Evolutionary conservation across 2,113 vertebrate species (phyloP).

Genomic region (Sakesphorus luctuosus): DNA sequence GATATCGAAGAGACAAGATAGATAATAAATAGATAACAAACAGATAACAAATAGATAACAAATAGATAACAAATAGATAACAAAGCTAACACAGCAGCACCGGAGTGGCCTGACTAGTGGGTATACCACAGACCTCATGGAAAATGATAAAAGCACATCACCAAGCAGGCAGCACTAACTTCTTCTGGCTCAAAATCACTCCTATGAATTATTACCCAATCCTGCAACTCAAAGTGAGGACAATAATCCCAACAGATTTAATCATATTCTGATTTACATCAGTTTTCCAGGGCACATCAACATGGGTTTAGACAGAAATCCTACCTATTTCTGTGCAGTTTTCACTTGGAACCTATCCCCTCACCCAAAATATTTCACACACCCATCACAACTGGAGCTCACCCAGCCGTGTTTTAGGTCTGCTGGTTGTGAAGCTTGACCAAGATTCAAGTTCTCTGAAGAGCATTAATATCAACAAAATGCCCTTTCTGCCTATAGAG

Average conservation of each 20-base stretch:
- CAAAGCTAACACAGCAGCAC: neutral
- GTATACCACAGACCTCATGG: neutral
- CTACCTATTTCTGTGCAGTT: neutral
- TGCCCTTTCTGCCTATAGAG: neutral
- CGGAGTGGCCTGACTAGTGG: neutral
- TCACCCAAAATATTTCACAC: neutral
- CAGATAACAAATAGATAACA: neutral
- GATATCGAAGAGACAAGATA: neutral
- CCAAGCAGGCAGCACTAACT: neutral
- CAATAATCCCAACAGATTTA: neutral
- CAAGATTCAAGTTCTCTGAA: neutral
- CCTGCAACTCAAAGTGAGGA: fast-evolving
- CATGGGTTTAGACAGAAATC: neutral
- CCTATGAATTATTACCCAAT: neutral
- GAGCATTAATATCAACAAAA: neutral
- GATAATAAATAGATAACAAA: neutral
- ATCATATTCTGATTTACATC: neutral
- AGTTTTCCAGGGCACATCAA: neutral
- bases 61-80: neutral
- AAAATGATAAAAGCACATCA: neutral
- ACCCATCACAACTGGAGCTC: neutral
- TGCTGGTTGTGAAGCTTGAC: neutral
- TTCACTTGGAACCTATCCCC: neutral
- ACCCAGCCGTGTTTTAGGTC: neutral
- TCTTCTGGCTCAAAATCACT: neutral